A percentile compares a stretch with the other conserved stretches of the same genome.
phyloP scores from a whole-genome alignment of 2,113 vertebrate species.

The Rhabdornis inornatus region DNA sequence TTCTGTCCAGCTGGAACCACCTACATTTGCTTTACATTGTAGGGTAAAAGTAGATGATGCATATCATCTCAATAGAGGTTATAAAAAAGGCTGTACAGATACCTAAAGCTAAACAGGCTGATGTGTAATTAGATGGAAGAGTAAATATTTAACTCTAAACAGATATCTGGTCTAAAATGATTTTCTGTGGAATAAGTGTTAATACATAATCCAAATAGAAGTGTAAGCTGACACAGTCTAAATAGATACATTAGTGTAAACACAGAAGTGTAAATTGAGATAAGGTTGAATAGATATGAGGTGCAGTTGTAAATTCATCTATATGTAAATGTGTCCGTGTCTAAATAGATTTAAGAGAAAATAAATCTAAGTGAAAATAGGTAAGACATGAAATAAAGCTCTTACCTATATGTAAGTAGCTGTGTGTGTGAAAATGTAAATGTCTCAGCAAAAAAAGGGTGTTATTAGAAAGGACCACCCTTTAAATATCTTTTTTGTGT shows the following conservation, averaged over 20 bases:
- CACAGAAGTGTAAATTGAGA: background rate
- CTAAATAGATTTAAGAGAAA: background rate
- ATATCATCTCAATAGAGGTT: background rate
- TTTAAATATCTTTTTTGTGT: background rate
- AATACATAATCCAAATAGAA: background rate
- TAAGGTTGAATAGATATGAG: background rate
- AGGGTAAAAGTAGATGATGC: background rate
- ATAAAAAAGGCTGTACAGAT: background rate
- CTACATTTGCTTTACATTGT: background rate
- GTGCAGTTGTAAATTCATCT: background rate
- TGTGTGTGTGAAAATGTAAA: background rate
- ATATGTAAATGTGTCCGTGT: background rate
- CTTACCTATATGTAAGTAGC: background rate
- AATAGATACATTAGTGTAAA: background rate
- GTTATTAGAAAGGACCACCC: background rate
- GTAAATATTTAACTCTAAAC: background rate
- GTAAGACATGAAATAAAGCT: background rate
- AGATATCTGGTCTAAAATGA: background rate
- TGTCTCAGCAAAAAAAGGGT: background rate
- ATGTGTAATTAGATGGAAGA: background rate
- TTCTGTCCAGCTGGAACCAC: background rate
- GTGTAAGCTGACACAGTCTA: background rate
- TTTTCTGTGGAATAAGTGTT: background rate
- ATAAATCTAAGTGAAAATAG: background rate
- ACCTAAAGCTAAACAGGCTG: background rate